Conservation (phyloP, 1,140 invertebrate genomes). For the Sitophilus oryzae region DNA sequence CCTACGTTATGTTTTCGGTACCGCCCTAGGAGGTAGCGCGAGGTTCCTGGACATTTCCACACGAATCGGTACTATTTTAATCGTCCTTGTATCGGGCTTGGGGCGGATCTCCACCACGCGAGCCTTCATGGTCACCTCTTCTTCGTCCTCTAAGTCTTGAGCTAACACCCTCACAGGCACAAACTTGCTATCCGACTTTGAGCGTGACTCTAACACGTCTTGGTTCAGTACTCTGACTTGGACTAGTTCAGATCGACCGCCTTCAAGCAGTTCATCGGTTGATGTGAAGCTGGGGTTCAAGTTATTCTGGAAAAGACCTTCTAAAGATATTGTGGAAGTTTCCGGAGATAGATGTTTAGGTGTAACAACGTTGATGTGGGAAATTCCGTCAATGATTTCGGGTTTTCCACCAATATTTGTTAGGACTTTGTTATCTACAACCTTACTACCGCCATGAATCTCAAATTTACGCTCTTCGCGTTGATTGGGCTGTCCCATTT, state of each 20-base stretch:
- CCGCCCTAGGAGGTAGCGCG: slow-evolving; percentile 6
- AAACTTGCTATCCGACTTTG: slow-evolving; percentile 11
- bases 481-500: neutral
- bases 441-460: slow-evolving; percentile 31
- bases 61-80: slow-evolving; percentile 40
- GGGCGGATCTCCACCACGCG: slow-evolving; percentile 38
- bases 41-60: slow-evolving; percentile 32
- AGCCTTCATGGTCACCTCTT: slow-evolving; percentile 35
- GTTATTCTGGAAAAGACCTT: slow-evolving; percentile 53
- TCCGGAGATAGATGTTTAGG: slow-evolving; percentile 43
- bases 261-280: slow-evolving; percentile 38
- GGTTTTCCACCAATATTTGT: slow-evolving; percentile 4
- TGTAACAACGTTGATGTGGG: slow-evolving; percentile 38
- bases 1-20: neutral
- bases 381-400: slow-evolving; percentile 37
- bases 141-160: slow-evolving; percentile 31
- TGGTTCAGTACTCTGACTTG: slow-evolving; percentile 36
- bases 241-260: slow-evolving; percentile 36
- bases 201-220: slow-evolving; percentile 18
- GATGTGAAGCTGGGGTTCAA: slow-evolving; percentile 13
- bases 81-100: slow-evolving; percentile 29
- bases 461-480: slow-evolving; percentile 33
- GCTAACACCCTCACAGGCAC: slow-evolving; percentile 32
- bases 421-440: slow-evolving; percentile 12
- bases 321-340: slow-evolving; percentile 57